Evolutionary conservation across 2,888 invertebrate genomes (phyloP).

Genomic region (Cheilosia variabilis): DNA sequence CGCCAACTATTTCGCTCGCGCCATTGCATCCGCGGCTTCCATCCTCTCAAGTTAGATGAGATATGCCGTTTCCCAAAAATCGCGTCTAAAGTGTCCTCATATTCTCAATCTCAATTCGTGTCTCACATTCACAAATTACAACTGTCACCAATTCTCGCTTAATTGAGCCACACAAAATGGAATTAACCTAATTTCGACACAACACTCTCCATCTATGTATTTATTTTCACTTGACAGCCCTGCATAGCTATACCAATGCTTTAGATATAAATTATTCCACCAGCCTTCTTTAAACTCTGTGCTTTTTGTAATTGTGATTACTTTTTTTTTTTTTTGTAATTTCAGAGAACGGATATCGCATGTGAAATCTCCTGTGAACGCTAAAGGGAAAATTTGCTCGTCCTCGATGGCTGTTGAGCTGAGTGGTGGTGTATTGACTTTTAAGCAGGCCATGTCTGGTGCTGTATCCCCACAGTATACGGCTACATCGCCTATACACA

Average conservation of each 20-base stretch:
- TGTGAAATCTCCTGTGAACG: slow-evolving; percentile 80
- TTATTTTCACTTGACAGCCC: slow-evolving; percentile 31
- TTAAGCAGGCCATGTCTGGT: slow-evolving; percentile 83
- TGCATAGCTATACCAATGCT: background rate
- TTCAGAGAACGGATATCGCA: slow-evolving; percentile 80
- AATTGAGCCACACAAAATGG: background rate
- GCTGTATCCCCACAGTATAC: slow-evolving; percentile 82
- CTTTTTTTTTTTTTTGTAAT: slow-evolving; percentile 17
- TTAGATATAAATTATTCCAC: slow-evolving; percentile 18
- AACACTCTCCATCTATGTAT: slow-evolving; percentile 22
- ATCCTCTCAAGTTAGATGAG: too few species aligned
- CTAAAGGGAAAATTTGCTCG: slow-evolving; percentile 66
- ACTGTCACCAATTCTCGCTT: background rate
- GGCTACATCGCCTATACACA: slow-evolving; percentile 77
- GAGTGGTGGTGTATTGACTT: slow-evolving; percentile 80
- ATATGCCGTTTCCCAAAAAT: too few species aligned
- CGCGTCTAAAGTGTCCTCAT: too few species aligned
- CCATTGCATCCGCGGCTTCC: too few species aligned
- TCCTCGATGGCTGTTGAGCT: slow-evolving; percentile 76
- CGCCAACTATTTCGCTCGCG: too few species aligned
- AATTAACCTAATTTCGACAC: slow-evolving; percentile 55
- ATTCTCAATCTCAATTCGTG: background rate
- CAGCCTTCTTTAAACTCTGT: background rate
- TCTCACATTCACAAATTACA: background rate
- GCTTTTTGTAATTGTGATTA: background rate